These are phyloP conservation scores for Caenorhabditis japonica DNA, from an alignment of 2,888 invertebrate species.

Conservation along the genomic window DNA sequence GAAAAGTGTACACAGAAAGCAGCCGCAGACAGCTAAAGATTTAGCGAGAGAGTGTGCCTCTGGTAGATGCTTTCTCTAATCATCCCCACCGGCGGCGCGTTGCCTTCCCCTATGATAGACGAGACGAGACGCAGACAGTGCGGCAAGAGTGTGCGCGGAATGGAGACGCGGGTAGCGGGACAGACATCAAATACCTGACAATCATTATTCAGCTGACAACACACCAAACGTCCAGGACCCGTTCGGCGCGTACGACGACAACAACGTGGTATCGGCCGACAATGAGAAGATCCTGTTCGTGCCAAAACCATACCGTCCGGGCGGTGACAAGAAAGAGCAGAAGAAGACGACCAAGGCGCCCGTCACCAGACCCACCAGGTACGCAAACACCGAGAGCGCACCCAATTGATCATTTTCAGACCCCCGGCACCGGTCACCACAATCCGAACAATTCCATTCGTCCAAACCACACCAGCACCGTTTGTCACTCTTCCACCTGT, in stretches of 20 bases:
- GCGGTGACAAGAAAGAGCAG: constrained; percentile 63
- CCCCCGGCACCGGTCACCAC: constrained; percentile 54
- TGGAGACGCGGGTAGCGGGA: too few relatives aligned
- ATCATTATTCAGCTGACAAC: constrained; percentile 59
- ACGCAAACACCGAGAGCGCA: not conserved
- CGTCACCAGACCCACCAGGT: constrained; percentile 39
- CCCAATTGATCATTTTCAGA: constrained; percentile 7
- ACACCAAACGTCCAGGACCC: constrained; percentile 52
- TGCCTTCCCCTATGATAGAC: too few relatives aligned
- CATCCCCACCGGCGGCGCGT: too few relatives aligned
- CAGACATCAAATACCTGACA: too few relatives aligned
- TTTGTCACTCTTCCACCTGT: constrained; percentile 45
- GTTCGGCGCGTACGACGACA: constrained; percentile 75
- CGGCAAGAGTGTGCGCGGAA: too few relatives aligned
- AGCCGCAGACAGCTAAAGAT: too few relatives aligned
- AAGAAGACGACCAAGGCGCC: constrained; percentile 57
- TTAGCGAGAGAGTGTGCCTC: too few relatives aligned
- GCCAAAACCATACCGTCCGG: constrained; percentile 73
- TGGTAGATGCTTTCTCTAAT: too few relatives aligned
- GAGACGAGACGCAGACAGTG: too few relatives aligned
- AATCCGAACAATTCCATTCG: constrained; percentile 59
- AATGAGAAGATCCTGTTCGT: constrained; percentile 72
- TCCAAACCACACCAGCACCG: constrained; percentile 51
- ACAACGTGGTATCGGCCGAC: constrained; percentile 62
- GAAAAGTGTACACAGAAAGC: too few relatives aligned